Evolutionary conservation across 2,113 vertebrate genomes (phyloP).

Genomic region (Coptodon bakossiorum): DNA sequence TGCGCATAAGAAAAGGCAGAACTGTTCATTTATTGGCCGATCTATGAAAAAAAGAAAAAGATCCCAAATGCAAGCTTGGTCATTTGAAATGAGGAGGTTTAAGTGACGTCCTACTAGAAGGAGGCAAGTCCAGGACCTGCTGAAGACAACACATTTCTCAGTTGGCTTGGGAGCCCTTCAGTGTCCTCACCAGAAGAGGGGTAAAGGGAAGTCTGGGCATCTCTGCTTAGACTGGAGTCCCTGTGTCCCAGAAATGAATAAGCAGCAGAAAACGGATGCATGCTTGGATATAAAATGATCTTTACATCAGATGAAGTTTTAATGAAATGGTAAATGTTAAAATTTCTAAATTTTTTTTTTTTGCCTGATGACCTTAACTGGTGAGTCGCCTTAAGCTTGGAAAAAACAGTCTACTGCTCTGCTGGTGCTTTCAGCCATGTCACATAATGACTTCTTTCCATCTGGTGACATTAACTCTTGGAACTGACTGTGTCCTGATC

Average conservation of each 20-base stretch:
- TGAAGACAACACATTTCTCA: background rate
- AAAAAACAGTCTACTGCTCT: background rate
- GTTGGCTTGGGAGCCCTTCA: background rate
- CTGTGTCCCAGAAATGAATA: background rate
- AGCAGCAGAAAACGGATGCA: background rate
- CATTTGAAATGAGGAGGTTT: background rate
- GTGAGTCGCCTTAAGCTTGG: background rate
- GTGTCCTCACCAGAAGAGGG: background rate
- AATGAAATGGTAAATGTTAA: background rate
- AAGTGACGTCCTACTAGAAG: background rate
- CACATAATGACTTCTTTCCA: background rate
- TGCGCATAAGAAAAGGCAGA: background rate
- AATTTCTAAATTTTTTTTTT: background rate
- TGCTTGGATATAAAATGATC: background rate
- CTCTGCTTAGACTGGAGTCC: background rate
- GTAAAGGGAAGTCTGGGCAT: background rate
- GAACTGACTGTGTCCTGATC: background rate
- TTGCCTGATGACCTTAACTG: background rate
- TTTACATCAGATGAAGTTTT: background rate
- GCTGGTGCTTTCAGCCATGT: background rate
- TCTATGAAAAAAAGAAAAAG: background rate
- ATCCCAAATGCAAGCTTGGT: background rate
- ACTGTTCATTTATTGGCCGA: background rate
- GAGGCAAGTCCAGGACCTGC: background rate
- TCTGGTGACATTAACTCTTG: background rate